phyloP scores from a whole-genome alignment of 2,797 vertebrate species.

The Distichodus sexfasciatus region DNA sequence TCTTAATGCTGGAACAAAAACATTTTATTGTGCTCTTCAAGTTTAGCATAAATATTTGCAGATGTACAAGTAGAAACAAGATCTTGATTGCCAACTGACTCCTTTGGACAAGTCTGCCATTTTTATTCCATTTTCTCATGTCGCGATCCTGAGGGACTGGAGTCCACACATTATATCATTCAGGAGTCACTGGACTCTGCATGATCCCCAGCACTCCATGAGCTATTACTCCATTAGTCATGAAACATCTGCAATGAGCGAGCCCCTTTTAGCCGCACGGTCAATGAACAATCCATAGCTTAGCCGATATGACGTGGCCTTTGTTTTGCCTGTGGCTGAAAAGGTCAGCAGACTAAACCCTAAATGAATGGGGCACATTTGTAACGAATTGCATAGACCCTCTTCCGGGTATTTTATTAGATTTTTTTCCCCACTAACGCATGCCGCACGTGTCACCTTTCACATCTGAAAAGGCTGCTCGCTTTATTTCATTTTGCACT shows the following conservation, averaged over 20 bases:
- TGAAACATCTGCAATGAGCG: background rate
- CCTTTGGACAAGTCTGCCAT: too few species aligned
- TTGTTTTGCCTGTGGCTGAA: slow-evolving; percentile 57
- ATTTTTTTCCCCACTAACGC: too few species aligned
- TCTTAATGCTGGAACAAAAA: too few species aligned
- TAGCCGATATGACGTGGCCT: slow-evolving; percentile 65
- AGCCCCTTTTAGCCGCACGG: background rate
- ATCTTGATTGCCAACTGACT: too few species aligned
- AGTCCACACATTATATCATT: background rate
- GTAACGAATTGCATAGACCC: too few species aligned
- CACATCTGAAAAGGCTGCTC: too few species aligned
- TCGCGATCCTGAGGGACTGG: background rate
- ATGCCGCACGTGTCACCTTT: too few species aligned
- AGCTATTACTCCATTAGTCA: background rate
- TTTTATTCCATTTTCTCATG: background rate
- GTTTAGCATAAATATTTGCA: too few species aligned
- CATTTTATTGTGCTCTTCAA: too few species aligned
- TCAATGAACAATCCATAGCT: slow-evolving; percentile 64
- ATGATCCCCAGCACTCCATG: background rate
- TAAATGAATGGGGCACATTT: slow-evolving; percentile 45
- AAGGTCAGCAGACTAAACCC: slow-evolving; percentile 59
- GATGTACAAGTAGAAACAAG: too few species aligned
- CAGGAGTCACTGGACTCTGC: background rate
- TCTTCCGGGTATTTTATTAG: too few species aligned
- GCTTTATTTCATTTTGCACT: too few species aligned